Evolutionary conservation across 2,113 vertebrate genomes (phyloP).

Genomic region (Tragelaphus imberbis): DNA sequence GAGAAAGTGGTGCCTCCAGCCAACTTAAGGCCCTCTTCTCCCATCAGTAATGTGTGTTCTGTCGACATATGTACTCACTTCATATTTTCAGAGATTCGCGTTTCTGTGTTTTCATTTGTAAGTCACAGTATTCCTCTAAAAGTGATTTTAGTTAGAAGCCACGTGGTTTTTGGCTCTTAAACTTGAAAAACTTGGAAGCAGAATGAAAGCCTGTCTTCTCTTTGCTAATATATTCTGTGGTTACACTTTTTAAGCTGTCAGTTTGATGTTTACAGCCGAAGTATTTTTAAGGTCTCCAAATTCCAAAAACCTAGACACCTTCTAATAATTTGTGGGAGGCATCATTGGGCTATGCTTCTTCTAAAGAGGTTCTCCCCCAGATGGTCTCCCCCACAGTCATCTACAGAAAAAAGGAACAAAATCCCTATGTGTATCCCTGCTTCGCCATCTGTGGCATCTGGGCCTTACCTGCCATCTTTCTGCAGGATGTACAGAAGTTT

Average conservation of each 20-base stretch:
- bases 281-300: background rate
- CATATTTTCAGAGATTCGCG: background rate
- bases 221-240: background rate
- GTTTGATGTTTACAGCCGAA: background rate
- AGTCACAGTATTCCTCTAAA: background rate
- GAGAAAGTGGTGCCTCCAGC: background rate
- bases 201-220: background rate
- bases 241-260: background rate
- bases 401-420: background rate
- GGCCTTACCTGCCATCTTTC: background rate
- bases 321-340: background rate
- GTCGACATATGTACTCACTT: background rate
- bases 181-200: background rate
- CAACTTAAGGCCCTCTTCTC: background rate
- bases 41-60: background rate
- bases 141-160: background rate
- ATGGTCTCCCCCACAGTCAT: background rate
- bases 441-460: background rate
- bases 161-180: background rate
- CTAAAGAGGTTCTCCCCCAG: background rate
- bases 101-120: background rate
- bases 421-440: background rate
- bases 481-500: background rate
- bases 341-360: background rate
- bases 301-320: background rate